phyloP scores from a whole-genome alignment of 2,797 vertebrate genomes.

The Meriones psammophilus region DNA sequence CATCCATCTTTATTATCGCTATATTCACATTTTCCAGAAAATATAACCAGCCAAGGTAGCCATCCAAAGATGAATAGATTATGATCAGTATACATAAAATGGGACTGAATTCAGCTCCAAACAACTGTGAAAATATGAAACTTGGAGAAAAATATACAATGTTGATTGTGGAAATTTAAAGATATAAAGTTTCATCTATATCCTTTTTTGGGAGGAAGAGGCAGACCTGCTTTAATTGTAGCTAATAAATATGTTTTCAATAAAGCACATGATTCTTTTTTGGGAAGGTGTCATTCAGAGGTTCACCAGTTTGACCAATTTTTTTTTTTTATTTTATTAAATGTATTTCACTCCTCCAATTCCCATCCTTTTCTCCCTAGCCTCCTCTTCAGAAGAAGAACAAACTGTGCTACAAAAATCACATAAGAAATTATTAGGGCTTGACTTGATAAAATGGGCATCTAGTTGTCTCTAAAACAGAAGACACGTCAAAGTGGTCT shows the following conservation, averaged over 20 bases:
- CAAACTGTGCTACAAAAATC: not conserved
- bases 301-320: too few species aligned
- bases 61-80: not conserved
- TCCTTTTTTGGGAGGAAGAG: too few species aligned
- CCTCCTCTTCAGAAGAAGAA: not conserved
- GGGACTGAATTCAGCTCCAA: not conserved
- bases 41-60: too few species aligned
- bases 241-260: not conserved
- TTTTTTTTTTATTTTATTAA: too few species aligned
- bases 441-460: not conserved
- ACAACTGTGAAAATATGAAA: not conserved
- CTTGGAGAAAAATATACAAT: not conserved
- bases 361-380: too few species aligned
- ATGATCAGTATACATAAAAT: not conserved
- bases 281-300: too few species aligned
- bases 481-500: too few species aligned
- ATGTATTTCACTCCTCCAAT: too few species aligned
- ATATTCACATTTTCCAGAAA: too few species aligned
- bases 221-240: too few species aligned
- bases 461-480: not conserved
- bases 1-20: not conserved
- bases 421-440: not conserved
- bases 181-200: not conserved
- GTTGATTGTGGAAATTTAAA: not conserved
- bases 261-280: not conserved